Base-by-base conservation (phyloP, 37 sponge, comb jelly and placozoan species). In the Theonella swinhoei region DNA sequence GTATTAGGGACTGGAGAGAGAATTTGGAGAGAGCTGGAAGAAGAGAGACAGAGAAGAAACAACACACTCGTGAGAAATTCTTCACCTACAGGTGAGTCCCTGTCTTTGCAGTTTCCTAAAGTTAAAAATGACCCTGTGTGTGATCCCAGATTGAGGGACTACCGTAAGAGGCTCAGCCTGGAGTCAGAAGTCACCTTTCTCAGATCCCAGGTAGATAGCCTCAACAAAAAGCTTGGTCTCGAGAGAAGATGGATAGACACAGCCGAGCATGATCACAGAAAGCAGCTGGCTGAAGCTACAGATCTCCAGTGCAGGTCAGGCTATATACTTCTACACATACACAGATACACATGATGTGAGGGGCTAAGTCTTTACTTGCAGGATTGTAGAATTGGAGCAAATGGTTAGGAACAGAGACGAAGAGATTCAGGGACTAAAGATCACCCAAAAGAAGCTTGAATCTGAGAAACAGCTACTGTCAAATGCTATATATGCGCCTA, bases 211-310 rank as follows among this genome's bases (percentile, higher is more conserved):
- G 80, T 89, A 9, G 30, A n/a, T 29, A 77, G 73, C 64, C 54
- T 80, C 11, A 61, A 79, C 32, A 65, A 26, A 39, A 42, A 65
- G 66, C 85, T 89, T 2, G 80, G 72, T 20, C 36, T 22, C 20
- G 90, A 89, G 76, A 25, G 1, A 7, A 75, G 54, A 69, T 89
- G 84, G 90, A 79, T 69, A 42, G 69, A 74, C 32, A 69, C 38
- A 5, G 80, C 80, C 5, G 74, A 76, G 1, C 25, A 24, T 33
- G 62, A 34, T 2, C 85, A 89, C 79, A 76, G 42, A 39, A 29
- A 63, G 37, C 75, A 83, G 70, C 29, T 89, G 62, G 43, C 78
- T 25, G 90, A 83, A 24, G 83, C 83, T 34, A n/a, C 77, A 19
- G 43, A 84, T 36, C 75, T 89, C 20, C 78, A 4, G 62, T n/a